Percentiles rank a stretch among this genome's conserved stretches.
Conservation (phyloP, 2,113 vertebrate genomes). For the Ahaetulla prasina region DNA sequence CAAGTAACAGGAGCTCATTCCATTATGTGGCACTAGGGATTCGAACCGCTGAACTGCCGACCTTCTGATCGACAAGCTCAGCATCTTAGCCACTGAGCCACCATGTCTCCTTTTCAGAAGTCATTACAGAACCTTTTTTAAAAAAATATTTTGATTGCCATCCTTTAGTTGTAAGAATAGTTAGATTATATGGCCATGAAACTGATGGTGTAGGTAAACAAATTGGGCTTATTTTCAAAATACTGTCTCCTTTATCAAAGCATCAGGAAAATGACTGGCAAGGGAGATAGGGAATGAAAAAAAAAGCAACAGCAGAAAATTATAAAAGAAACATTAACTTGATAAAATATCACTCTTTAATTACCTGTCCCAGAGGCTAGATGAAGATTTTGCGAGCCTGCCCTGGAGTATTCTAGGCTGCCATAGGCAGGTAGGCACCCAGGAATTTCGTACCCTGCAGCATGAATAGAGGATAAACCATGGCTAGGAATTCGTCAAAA, state of each 20-base stretch:
- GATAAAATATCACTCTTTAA: conserved; percentile 62
- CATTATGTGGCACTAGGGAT: no score
- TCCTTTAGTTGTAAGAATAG: not conserved
- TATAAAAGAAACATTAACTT: conserved; percentile 60
- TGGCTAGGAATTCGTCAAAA: conserved; percentile 66
- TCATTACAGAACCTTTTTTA: not conserved
- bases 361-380: conserved; percentile 82
- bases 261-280: conserved; percentile 20
- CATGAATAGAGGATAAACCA: conserved; percentile 76
- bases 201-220: not conserved
- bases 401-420: conserved; percentile 78
- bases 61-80: no score
- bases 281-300: conserved; percentile 19
- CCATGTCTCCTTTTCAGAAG: not conserved
- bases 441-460: conserved; percentile 80
- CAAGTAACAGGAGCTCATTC: no score
- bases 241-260: not conserved
- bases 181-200: conserved; percentile 44
- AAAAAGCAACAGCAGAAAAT: conserved; percentile 52
- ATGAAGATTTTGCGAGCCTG: conserved; percentile 77
- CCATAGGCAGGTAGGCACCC: conserved; percentile 78
- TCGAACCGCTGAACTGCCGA: no score
- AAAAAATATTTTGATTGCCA: not conserved
- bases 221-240: conserved; percentile 39
- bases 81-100: no score